These are phyloP conservation scores for Xiphophorus birchmanni DNA, from an alignment of 2,797 vertebrate genomes.

Conservation along the genomic window DNA sequence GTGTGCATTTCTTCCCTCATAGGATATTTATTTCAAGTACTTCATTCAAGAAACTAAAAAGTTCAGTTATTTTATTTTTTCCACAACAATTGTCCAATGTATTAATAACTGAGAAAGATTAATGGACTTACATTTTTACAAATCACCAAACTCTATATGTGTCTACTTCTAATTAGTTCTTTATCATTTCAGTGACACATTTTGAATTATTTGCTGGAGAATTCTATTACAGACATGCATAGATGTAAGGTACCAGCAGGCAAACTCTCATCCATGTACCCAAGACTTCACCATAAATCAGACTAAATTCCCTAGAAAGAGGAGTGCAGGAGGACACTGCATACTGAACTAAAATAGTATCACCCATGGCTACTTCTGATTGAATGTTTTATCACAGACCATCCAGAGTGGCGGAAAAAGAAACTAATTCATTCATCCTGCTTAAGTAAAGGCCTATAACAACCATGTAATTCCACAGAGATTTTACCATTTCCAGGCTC, in stretches of 20 bases:
- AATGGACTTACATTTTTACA: conserved; percentile 55
- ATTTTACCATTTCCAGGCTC: conserved; percentile 70
- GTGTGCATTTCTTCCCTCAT: background rate
- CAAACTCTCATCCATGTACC: conserved; percentile 66
- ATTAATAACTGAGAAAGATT: conserved; percentile 42
- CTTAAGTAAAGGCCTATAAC: conserved; percentile 79
- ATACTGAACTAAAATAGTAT: conserved; percentile 78
- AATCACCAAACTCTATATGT: conserved; percentile 58
- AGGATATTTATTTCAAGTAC: background rate
- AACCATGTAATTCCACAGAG: conserved; percentile 80
- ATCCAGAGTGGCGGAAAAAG: conserved; percentile 75
- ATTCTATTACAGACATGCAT: conserved; percentile 62
- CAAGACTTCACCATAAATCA: conserved; percentile 74
- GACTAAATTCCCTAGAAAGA: conserved; percentile 78
- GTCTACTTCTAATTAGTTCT: conserved; percentile 63
- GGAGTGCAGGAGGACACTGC: conserved; percentile 68
- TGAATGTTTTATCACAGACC: conserved; percentile 82
- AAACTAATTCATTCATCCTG: conserved; percentile 82
- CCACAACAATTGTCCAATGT: conserved; percentile 8
- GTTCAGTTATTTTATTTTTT: conserved; percentile 15
- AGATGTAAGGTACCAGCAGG: conserved; percentile 58
- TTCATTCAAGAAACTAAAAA: conserved; percentile 38
- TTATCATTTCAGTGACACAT: conserved; percentile 65
- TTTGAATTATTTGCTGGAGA: conserved; percentile 47
- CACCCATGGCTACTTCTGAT: conserved; percentile 76